A percentile compares a stretch with the other conserved stretches of the same genome.
Evolutionary conservation across 2,113 vertebrate genomes (phyloP).

Genomic region (Sylvia atricapilla): DNA sequence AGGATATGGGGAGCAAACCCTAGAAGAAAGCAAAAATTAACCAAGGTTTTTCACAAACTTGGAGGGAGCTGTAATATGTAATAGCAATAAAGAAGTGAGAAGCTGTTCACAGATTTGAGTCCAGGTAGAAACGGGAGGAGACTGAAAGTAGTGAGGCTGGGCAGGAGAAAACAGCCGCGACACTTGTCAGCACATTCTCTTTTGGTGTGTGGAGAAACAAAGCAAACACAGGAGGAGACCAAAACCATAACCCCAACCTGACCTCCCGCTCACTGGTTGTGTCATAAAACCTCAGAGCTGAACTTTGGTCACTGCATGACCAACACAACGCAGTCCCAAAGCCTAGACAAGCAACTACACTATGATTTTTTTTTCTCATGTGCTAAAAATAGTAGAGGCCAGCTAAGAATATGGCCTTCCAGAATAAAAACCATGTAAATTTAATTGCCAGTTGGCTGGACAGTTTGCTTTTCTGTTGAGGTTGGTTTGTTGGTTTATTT

Average conservation of each 20-base stretch:
- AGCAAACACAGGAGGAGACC: neutral
- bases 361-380: fast-evolving
- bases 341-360: neutral
- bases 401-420: neutral
- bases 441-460: neutral
- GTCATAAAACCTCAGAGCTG: neutral
- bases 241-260: slow-evolving; percentile 3
- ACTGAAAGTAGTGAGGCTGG: neutral
- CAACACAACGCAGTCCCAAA: neutral
- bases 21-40: neutral
- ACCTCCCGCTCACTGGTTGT: neutral
- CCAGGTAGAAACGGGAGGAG: neutral
- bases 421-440: neutral
- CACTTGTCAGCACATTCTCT: neutral
- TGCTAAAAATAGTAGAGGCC: neutral
- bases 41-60: neutral
- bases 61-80: fast-evolving
- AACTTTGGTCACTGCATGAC: slow-evolving; percentile 28
- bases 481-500: neutral
- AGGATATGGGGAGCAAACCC: neutral
- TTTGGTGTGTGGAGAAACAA: neutral
- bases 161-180: neutral
- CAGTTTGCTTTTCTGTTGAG: neutral
- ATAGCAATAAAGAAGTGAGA: neutral
- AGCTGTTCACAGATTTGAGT: neutral